Evolutionary conservation across 2,797 vertebrate genomes (phyloP).

Genomic region (Pangasius macronema): DNA sequence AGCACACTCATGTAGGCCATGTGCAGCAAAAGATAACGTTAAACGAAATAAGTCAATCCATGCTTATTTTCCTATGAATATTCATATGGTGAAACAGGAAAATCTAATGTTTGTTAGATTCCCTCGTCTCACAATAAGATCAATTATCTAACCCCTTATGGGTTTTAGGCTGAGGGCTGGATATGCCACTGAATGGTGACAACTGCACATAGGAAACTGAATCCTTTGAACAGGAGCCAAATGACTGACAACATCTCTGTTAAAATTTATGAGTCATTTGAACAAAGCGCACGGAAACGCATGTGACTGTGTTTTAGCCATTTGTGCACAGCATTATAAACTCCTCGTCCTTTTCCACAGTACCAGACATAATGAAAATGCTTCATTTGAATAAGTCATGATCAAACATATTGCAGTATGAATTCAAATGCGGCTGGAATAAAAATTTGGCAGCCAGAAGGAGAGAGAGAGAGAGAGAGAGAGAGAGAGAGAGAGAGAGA

Average conservation of each 20-base stretch:
- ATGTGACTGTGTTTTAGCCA: slow-evolving; percentile 49
- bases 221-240: slow-evolving; percentile 59
- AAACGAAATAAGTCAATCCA: slow-evolving; percentile 8
- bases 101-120: slow-evolving; percentile 29
- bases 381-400: slow-evolving; percentile 60
- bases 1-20: slow-evolving; percentile 10
- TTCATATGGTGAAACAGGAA: slow-evolving; percentile 10
- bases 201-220: slow-evolving; percentile 50
- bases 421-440: slow-evolving; percentile 54
- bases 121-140: slow-evolving; percentile 25
- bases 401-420: slow-evolving; percentile 59
- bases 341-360: slow-evolving; percentile 51
- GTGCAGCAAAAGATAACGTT: slow-evolving; percentile 15
- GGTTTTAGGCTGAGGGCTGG: slow-evolving; percentile 28
- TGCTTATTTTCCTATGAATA: slow-evolving; percentile 24
- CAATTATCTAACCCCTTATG: slow-evolving; percentile 23
- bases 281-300: slow-evolving; percentile 54
- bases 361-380: slow-evolving; percentile 56
- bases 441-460: slow-evolving; percentile 50
- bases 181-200: slow-evolving; percentile 46
- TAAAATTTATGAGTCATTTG: slow-evolving; percentile 54
- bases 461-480: slow-evolving; percentile 26
- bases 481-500: slow-evolving; percentile 42
- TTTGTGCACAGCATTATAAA: slow-evolving; percentile 53
- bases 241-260: slow-evolving; percentile 56